Conservation (phyloP, 2,888 invertebrate genomes). For the Mechanitis mazaeus region DNA sequence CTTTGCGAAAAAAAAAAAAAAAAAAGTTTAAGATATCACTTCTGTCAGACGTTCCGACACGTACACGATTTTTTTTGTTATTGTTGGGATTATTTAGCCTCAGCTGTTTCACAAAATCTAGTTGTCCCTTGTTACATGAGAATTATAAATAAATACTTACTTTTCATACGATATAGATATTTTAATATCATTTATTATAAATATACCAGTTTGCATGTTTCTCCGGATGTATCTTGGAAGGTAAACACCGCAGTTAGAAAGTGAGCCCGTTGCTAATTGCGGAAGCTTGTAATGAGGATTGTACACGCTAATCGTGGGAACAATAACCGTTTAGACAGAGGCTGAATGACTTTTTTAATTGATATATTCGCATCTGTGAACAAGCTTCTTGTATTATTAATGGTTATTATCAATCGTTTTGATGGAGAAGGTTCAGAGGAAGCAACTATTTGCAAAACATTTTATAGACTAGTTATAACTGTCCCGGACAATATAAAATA, state of each 20-base stretch:
- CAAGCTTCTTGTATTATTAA: slow-evolving; percentile 2
- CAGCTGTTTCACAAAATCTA: too few species aligned
- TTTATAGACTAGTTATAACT: background rate
- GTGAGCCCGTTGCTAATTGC: slow-evolving; percentile 53
- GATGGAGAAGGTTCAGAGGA: background rate
- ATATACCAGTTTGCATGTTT: background rate
- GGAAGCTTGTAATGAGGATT: slow-evolving; percentile 65
- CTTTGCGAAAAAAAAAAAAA: too few species aligned
- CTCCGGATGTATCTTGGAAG: slow-evolving; percentile 8
- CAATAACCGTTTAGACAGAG: slow-evolving; percentile 29
- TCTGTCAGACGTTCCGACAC: too few species aligned
- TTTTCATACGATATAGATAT: too few species aligned
- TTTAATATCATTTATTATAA: too few species aligned
- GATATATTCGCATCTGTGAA: slow-evolving; percentile 7
- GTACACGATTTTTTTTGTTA: too few species aligned
- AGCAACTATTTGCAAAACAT: background rate
- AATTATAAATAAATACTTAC: too few species aligned
- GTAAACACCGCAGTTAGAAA: slow-evolving; percentile 42
- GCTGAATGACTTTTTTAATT: slow-evolving; percentile 9
- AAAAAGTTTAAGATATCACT: too few species aligned
- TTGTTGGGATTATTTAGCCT: too few species aligned
- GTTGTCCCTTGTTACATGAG: too few species aligned
- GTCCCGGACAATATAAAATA: background rate
- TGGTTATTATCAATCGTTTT: slow-evolving; percentile 1
- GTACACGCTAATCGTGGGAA: slow-evolving; percentile 61